Evolutionary conservation across 2,797 vertebrate genomes (phyloP).

Genomic region (Xyrichtys novacula): DNA sequence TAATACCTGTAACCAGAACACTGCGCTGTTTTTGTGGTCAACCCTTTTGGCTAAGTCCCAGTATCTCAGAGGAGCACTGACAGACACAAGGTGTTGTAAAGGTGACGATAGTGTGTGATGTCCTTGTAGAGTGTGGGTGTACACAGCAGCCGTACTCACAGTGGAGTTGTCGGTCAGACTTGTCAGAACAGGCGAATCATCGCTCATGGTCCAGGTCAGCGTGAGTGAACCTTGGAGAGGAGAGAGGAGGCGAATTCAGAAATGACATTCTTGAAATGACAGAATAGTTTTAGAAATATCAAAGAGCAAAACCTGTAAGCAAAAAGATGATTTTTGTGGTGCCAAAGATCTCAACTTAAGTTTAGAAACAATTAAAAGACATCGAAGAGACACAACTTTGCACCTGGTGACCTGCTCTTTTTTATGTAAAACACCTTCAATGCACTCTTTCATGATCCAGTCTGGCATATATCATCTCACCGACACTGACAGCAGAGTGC

Average conservation of each 20-base stretch:
- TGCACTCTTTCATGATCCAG: too few relatives aligned
- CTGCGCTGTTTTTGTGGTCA: not conserved
- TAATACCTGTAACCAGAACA: constrained; percentile 19
- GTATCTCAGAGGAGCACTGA: too few relatives aligned
- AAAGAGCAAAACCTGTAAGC: not conserved
- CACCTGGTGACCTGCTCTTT: too few relatives aligned
- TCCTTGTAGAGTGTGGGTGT: not conserved
- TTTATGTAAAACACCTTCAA: too few relatives aligned
- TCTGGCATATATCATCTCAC: too few relatives aligned
- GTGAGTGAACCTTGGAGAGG: constrained; percentile 75
- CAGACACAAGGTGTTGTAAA: too few relatives aligned
- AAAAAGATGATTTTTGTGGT: not conserved
- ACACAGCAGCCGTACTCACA: constrained; percentile 82
- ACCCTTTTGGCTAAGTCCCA: not conserved
- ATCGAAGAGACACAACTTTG: too few relatives aligned
- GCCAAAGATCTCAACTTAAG: too few relatives aligned
- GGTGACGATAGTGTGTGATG: constrained; percentile 24
- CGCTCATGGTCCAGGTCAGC: constrained; percentile 90
- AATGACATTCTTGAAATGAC: not conserved
- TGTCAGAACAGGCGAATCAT: constrained; percentile 91
- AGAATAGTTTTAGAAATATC: not conserved
- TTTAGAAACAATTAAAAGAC: too few relatives aligned
- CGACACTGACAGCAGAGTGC: too few relatives aligned
- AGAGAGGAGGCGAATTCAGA: constrained; percentile 28
- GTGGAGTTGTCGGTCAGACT: constrained; percentile 90